Percentiles rank a stretch among this genome's conserved stretches.
phyloP scores from a whole-genome alignment of 2,113 vertebrate genomes.

The Rostratula benghalensis region DNA sequence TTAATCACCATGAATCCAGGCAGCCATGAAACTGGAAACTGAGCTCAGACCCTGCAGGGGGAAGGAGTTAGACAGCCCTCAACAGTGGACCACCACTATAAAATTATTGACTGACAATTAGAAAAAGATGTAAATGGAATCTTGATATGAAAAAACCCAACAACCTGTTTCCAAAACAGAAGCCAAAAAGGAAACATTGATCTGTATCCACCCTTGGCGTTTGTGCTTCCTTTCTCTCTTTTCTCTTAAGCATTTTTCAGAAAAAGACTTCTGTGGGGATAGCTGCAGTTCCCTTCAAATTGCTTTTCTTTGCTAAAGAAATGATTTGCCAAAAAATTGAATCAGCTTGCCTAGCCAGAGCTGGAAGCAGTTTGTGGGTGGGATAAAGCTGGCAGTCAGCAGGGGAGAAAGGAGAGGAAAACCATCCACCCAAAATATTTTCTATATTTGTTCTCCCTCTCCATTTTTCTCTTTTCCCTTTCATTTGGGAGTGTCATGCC shows the following conservation, averaged over 20 bases:
- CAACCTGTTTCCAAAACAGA: background rate
- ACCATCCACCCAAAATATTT: background rate
- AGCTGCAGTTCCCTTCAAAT: background rate
- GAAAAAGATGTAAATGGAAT: background rate
- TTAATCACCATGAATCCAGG: background rate
- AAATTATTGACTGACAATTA: background rate
- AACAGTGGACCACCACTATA: background rate
- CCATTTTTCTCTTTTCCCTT: background rate
- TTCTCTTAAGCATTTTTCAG: background rate
- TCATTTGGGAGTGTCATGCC: background rate
- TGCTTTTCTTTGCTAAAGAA: background rate
- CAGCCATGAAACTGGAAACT: background rate
- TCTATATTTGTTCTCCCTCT: background rate
- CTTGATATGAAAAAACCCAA: background rate
- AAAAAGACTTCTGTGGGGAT: background rate
- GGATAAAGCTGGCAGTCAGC: slow-evolving; percentile 36
- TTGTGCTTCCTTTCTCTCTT: background rate
- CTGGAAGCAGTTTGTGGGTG: slow-evolving; percentile 36
- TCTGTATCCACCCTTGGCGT: background rate
- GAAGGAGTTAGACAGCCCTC: background rate
- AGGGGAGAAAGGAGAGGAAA: slow-evolving; percentile 28
- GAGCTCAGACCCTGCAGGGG: background rate
- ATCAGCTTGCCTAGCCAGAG: background rate
- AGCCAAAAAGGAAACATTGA: background rate
- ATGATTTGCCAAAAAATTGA: background rate